Evolutionary conservation across 2,113 vertebrate species (phyloP).

Genomic region (Erythrocercus mccallii): DNA sequence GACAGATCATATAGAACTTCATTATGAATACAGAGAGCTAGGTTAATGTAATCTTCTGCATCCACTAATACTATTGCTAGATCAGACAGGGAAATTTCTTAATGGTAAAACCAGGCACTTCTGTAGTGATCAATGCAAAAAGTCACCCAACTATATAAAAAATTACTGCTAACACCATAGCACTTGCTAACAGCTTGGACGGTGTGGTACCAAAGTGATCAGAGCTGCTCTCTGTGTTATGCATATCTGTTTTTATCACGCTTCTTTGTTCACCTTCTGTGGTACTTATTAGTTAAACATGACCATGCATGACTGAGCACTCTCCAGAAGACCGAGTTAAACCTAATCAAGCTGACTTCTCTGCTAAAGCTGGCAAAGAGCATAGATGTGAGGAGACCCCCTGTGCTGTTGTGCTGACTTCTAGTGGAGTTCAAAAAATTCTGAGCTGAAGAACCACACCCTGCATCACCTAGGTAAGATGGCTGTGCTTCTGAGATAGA

Average conservation of each 20-base stretch:
- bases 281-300: background rate
- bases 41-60: background rate
- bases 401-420: background rate
- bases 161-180: background rate
- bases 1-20: background rate
- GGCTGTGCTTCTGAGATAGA: background rate
- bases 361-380: background rate
- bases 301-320: background rate
- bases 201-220: background rate
- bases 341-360: background rate
- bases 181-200: background rate
- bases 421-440: background rate
- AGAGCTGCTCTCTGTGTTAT: background rate
- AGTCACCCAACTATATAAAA: background rate
- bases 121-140: background rate
- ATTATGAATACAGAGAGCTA: background rate
- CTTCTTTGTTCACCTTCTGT: background rate
- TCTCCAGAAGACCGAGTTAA: background rate
- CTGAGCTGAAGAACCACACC: background rate
- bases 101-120: background rate
- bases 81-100: background rate
- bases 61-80: background rate
- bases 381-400: background rate
- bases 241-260: background rate
- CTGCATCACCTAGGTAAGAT: background rate